These are phyloP conservation scores for Tricholauxania praeusta DNA, from an alignment of 2,888 invertebrate genomes.

Conservation along the genomic window DNA sequence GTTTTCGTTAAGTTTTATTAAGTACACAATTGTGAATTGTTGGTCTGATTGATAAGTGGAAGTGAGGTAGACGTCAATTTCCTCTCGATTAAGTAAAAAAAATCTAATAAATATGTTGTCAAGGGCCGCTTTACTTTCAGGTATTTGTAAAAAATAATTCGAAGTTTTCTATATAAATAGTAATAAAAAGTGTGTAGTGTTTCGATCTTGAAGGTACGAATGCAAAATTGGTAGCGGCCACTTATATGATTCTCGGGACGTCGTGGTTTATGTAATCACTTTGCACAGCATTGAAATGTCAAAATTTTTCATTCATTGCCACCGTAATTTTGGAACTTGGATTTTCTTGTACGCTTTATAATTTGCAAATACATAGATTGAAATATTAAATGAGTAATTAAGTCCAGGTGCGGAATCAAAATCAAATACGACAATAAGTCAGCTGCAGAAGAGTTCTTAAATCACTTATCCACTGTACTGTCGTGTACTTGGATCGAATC, in stretches of 20 bases:
- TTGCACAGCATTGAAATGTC: slow-evolving; percentile 45
- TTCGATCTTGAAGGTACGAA: neutral
- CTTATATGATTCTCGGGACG: slow-evolving; percentile 40
- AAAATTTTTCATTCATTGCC: slow-evolving; percentile 39
- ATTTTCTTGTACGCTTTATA: neutral
- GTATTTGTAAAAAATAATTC: slow-evolving; percentile 63
- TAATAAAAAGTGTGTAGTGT: neutral
- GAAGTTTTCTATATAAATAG: neutral
- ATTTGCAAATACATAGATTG: slow-evolving; percentile 44
- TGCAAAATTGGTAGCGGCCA: neutral
- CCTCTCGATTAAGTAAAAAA: slow-evolving; percentile 49
- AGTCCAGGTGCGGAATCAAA: too few species aligned
- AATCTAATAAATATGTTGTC: slow-evolving; percentile 74
- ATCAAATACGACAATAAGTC: too few species aligned
- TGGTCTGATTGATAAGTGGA: slow-evolving; percentile 34
- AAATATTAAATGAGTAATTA: too few species aligned
- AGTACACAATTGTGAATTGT: slow-evolving; percentile 42
- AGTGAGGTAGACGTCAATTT: slow-evolving; percentile 50
- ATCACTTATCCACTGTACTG: too few species aligned
- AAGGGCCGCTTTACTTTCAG: slow-evolving; percentile 76
- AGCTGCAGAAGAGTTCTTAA: too few species aligned
- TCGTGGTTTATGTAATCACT: slow-evolving; percentile 66
- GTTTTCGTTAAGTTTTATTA: slow-evolving; percentile 11
- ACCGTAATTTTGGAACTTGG: slow-evolving; percentile 2
- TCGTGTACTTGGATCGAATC: too few species aligned